A percentile compares a stretch with the other conserved stretches of the same genome.
These are phyloP conservation scores for Hyles euphorbiae DNA, from an alignment of 1,140 invertebrate species.

Conservation along the genomic window DNA sequence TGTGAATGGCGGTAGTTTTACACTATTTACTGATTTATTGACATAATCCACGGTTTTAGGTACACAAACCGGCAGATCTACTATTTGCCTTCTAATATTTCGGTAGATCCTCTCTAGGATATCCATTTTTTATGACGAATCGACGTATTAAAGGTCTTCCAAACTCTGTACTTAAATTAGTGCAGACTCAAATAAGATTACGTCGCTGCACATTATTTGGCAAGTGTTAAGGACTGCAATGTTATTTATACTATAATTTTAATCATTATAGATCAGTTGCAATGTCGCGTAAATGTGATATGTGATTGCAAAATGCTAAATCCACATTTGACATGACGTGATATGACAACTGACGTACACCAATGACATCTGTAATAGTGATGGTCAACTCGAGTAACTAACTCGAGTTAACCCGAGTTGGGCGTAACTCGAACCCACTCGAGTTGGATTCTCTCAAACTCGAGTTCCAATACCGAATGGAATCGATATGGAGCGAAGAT, in stretches of 20 bases:
- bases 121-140: conserved; percentile 45
- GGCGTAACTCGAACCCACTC: no score
- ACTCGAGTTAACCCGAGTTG: no score
- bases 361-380: no score
- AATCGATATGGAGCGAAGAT: no score
- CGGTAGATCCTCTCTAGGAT: conserved; percentile 55
- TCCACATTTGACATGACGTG: background rate
- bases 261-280: conserved; percentile 13
- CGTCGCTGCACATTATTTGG: conserved; percentile 62
- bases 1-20: conserved; percentile 62
- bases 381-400: no score
- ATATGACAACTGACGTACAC: background rate
- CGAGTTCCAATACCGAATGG: no score
- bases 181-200: conserved; percentile 34
- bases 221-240: conserved; percentile 44
- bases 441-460: no score
- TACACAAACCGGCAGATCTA: conserved; percentile 41
- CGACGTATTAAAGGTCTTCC: no score
- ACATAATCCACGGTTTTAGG: conserved; percentile 52
- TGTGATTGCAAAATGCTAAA: conserved; percentile 16
- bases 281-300: conserved; percentile 9
- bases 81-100: conserved; percentile 40
- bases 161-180: conserved; percentile 26
- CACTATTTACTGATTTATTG: conserved; percentile 57
- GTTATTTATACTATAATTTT: conserved; percentile 44